Base-by-base conservation (phyloP, 2,888 invertebrate genomes). In the Beris chalybata region DNA sequence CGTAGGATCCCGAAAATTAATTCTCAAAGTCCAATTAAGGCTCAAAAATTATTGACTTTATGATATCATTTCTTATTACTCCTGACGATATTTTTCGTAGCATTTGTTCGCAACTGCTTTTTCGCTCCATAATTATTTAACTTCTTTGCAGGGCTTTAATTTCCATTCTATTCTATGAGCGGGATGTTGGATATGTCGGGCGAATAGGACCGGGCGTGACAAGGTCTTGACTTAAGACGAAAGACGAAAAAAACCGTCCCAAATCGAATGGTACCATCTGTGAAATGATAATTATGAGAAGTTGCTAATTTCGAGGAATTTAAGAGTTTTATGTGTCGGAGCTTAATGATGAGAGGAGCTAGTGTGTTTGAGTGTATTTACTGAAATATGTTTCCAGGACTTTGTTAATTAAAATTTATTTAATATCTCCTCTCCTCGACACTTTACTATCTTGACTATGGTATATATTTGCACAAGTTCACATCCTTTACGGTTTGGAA, bases 61-160 rank as follows among this genome's bases (percentile, higher is more conserved):
- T 58, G 63, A 50, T 66, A 61, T 68, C 68, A 66, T 38, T 58
- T 68, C 54, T 54, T 66, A 58, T 64, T 43, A 52, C 44, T 64
- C 50, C 45, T 53, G 59, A 45, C 64, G 64, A 66, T 69, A 58
- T 69, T 66, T 69, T 58, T 53, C 58, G 69, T 66, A 64, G 61
- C 69, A 69, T 55, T 63, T 69, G 69, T 31, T 64, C 29, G 55
- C 64, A 69, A 69, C 66, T 59, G 59, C 69, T 66, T 66, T 69
- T 58, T 59, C 48, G 45, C 54, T 12, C 45, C 59, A 59, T 54
- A 66, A 66, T 59, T 66, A 59, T 66, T 59, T 54, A 31, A 44
- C 61, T 45, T 48, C 65, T 47, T 50, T 22, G 55, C 29, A 38
- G 31, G 30, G 29, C 61, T 56, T 61, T 68, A 68, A 68, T 68